These are phyloP conservation scores for Tipula lateralis DNA, from an alignment of 2,888 invertebrate genomes.

Conservation along the genomic window DNA sequence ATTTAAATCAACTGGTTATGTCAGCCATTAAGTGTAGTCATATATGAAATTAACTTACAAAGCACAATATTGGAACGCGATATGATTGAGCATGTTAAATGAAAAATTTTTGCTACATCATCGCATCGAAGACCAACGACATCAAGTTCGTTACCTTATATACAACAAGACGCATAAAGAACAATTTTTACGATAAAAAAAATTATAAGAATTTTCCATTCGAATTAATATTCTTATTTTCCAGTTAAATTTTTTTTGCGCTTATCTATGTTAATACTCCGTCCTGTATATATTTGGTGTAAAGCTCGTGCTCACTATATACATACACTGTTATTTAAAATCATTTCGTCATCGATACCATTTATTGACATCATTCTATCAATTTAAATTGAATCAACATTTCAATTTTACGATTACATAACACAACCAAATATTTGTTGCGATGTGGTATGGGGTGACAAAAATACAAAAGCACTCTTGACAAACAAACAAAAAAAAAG, in stretches of 20 bases:
- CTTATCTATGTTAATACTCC: not conserved
- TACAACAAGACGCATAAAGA: not conserved
- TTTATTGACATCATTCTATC: not conserved
- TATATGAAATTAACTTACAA: no score
- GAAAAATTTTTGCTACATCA: not conserved
- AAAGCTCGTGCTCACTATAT: not conserved
- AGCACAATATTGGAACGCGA: no score
- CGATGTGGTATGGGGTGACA: not conserved
- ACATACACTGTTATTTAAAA: not conserved
- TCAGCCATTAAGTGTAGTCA: no score
- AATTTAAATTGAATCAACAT: not conserved
- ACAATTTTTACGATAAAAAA: not conserved
- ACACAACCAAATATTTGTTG: not conserved
- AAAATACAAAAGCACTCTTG: not conserved
- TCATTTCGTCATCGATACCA: not conserved
- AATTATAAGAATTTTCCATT: not conserved
- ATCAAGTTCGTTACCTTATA: not conserved
- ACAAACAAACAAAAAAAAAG: not conserved
- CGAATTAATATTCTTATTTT: not conserved
- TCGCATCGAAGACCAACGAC: not conserved
- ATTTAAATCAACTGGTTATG: no score
- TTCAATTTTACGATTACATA: not conserved
- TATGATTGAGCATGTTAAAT: no score
- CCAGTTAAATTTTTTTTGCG: not conserved
- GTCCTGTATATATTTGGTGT: not conserved